These are phyloP conservation scores for Accipiter fasciatus DNA, from an alignment of 2,797 vertebrate species.

Conservation along the genomic window DNA sequence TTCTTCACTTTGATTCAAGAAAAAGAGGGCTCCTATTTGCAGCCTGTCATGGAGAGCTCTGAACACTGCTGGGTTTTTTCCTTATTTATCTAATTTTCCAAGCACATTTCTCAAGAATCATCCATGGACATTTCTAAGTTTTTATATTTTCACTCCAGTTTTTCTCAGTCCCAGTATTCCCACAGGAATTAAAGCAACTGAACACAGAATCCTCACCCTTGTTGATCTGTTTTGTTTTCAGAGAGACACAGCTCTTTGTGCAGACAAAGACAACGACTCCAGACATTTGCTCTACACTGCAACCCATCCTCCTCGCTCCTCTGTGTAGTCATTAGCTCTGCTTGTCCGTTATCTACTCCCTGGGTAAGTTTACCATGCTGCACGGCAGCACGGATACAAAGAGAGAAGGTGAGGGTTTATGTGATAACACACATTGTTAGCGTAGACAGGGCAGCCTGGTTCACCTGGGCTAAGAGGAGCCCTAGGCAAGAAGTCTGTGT, in stretches of 20 bases:
- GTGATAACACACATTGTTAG: rapidly evolving
- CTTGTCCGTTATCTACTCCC: rapidly evolving
- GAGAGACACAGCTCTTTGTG: neutral
- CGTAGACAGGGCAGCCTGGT: neutral
- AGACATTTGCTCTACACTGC: neutral
- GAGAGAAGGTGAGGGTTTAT: neutral
- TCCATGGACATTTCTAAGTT: neutral
- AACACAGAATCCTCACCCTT: neutral
- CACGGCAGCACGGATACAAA: rapidly evolving
- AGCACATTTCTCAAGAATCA: neutral
- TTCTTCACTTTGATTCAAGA: neutral
- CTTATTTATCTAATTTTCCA: neutral
- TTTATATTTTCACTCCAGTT: neutral
- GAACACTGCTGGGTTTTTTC: neutral
- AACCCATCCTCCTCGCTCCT: neutral
- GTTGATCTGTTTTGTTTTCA: neutral
- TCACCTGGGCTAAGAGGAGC: neutral
- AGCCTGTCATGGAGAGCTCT: neutral
- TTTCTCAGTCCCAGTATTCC: neutral
- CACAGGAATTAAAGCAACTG: neutral
- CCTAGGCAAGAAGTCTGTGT: neutral
- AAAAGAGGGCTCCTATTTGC: neutral
- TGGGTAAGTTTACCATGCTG: neutral
- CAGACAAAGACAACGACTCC: neutral
- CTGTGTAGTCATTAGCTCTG: neutral